These are phyloP conservation scores for Nudaria mundana DNA, from an alignment of 2,888 invertebrate genomes.

Conservation along the genomic window DNA sequence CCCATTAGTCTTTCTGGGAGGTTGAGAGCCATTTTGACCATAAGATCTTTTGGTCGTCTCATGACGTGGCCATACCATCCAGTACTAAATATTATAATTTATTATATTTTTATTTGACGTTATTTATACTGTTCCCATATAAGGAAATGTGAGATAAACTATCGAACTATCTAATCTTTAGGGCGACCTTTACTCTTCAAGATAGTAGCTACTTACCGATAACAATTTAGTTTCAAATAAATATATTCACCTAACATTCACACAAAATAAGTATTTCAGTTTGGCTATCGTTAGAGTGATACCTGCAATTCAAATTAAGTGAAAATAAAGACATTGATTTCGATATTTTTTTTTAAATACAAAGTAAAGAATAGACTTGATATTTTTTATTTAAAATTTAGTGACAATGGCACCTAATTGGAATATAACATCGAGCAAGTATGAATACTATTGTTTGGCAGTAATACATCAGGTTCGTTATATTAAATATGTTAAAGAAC, in stretches of 20 bases:
- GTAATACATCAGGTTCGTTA: slow-evolving; percentile 25
- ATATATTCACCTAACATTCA: slow-evolving; percentile 17
- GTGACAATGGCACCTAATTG: too few relatives aligned
- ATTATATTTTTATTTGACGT: too few relatives aligned
- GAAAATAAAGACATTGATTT: too few relatives aligned
- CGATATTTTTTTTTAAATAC: too few relatives aligned
- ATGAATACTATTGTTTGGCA: slow-evolving; percentile 15
- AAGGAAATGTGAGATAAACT: slow-evolving; percentile 15
- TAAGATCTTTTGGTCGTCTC: too few relatives aligned
- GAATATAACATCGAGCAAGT: slow-evolving; percentile 15
- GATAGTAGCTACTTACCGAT: slow-evolving; percentile 23
- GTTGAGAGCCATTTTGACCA: too few relatives aligned
- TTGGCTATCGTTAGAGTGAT: neutral
- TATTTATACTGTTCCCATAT: slow-evolving; percentile 8
- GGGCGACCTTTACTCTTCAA: slow-evolving; percentile 29
- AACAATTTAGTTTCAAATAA: slow-evolving; percentile 28
- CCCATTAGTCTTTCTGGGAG: too few relatives aligned
- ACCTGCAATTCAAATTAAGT: neutral
- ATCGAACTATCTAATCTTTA: slow-evolving; percentile 26
- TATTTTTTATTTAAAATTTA: too few relatives aligned
- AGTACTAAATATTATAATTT: neutral
- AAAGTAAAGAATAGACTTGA: too few relatives aligned
- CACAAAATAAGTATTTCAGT: neutral
- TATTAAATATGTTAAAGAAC: neutral
- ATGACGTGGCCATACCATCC: too few relatives aligned